phyloP scores from a whole-genome alignment of 2,797 vertebrate genomes.

The Lepus townsendii region DNA sequence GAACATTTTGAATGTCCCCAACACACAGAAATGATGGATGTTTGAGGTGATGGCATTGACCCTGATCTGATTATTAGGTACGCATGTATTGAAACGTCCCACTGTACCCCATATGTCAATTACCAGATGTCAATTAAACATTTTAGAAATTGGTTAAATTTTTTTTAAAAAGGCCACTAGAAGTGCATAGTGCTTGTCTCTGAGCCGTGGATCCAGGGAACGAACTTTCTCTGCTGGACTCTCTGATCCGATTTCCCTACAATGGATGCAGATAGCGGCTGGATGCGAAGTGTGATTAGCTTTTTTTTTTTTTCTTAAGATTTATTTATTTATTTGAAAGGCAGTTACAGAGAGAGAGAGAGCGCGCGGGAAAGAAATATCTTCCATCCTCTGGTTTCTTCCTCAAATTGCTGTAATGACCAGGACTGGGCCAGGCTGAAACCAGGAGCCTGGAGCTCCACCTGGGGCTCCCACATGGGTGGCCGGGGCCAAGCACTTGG shows the following conservation, averaged over 20 bases:
- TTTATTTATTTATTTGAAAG: no score
- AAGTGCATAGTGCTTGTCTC: neutral
- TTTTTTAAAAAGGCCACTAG: neutral
- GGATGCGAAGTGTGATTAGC: neutral
- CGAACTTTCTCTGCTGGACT: conserved; percentile 6
- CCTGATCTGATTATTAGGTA: neutral
- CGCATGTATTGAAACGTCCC: neutral
- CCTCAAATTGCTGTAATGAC: no score
- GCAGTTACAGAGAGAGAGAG: no score
- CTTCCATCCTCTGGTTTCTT: no score
- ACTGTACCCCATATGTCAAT: neutral
- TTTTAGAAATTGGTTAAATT: no score
- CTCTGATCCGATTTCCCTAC: neutral
- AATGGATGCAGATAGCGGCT: neutral
- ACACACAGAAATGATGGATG: neutral
- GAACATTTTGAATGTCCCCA: neutral
- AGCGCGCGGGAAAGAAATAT: no score
- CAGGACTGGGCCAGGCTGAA: no score
- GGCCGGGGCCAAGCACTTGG: no score
- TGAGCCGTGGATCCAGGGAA: neutral
- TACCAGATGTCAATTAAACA: neutral
- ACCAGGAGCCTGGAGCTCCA: no score
- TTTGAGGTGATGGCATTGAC: neutral
- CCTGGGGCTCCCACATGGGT: no score
- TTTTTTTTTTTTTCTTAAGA: no score